These are phyloP conservation scores for Agrotis ipsilon DNA, from an alignment of 2,888 invertebrate genomes.

Conservation along the genomic window DNA sequence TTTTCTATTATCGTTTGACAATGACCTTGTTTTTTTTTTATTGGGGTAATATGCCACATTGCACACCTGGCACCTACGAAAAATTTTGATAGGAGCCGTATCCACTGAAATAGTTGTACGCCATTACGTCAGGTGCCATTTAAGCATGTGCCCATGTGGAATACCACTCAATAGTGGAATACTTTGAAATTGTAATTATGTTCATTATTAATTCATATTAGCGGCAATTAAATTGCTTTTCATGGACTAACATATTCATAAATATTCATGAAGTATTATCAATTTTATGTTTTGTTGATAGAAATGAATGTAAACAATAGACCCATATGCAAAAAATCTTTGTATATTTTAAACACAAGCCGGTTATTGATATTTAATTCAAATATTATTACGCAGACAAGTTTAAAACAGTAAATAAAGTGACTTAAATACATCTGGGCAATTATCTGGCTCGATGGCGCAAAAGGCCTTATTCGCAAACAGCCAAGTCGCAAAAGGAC, in stretches of 20 bases:
- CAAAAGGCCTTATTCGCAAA: too few relatives aligned
- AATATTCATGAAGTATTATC: neutral
- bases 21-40: slow-evolving; percentile 17
- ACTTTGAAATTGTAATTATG: neutral
- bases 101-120: too few relatives aligned
- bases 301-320: neutral
- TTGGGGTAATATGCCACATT: too few relatives aligned
- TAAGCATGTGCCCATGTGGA: too few relatives aligned
- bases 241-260: neutral
- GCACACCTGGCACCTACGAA: too few relatives aligned
- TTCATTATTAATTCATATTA: neutral
- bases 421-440: too few relatives aligned
- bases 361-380: neutral
- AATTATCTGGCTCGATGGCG: too few relatives aligned
- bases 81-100: too few relatives aligned
- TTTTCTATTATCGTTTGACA: neutral
- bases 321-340: neutral
- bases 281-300: neutral
- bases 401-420: too few relatives aligned
- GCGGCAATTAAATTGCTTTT: neutral
- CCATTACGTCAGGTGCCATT: too few relatives aligned
- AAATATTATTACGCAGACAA: slow-evolving; percentile 2
- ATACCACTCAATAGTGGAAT: too few relatives aligned
- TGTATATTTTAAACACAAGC: neutral
- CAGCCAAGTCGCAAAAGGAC: too few relatives aligned